Base-by-base conservation (phyloP, 2,888 invertebrate genomes). In the Leptogaster cylindrica region DNA sequence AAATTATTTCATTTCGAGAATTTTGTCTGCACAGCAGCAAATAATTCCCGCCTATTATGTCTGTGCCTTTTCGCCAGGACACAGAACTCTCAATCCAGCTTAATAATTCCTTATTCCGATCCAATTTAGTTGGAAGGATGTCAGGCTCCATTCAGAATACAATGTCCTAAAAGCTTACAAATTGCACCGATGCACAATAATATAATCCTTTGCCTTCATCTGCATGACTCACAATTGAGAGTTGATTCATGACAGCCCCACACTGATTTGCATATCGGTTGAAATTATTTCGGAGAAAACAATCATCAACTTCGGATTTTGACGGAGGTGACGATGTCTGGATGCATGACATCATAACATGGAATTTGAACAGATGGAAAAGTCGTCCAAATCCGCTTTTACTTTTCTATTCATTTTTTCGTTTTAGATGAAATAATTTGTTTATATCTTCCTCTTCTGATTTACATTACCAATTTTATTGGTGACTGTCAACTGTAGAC, bases 1-100 rank as follows among this genome's bases (percentile, higher is more conserved):
- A 39, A 39, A 39, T 55, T 36, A 33, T 33, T 36, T 55, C 33
- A 55, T 55, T 55, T 55, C 14, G 36, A 36, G 39, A 28, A 55
- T 50, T 6, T 1, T 31, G 31, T 31, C 31, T 31, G 31, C 10
- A 31, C 6, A 10, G 10, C 31, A 31, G 31, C 6, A 31, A 39
- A 39, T 39, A 39, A 39, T 39, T 10, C 39, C 14, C 39, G n/a
- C 14, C 10, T 39, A 36, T 10, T 36, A 10, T 12, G 36, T 6
- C 10, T 10, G 1, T 10, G 10, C 10, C 12, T 36, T 36, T 7
- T 36, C n/a, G n/a, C n/a, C n/a, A n/a, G n/a, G n/a, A n/a, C n/a
- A n/a, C n/a, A n/a, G n/a, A n/a, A n/a, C n/a, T n/a, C n/a, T n/a
- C n/a, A n/a, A n/a, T n/a, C n/a, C n/a, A n/a, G n/a, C n/a, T n/a